These are phyloP conservation scores for Saimiri boliviensis DNA, from an alignment of 2,113 vertebrate genomes.

Conservation along the genomic window DNA sequence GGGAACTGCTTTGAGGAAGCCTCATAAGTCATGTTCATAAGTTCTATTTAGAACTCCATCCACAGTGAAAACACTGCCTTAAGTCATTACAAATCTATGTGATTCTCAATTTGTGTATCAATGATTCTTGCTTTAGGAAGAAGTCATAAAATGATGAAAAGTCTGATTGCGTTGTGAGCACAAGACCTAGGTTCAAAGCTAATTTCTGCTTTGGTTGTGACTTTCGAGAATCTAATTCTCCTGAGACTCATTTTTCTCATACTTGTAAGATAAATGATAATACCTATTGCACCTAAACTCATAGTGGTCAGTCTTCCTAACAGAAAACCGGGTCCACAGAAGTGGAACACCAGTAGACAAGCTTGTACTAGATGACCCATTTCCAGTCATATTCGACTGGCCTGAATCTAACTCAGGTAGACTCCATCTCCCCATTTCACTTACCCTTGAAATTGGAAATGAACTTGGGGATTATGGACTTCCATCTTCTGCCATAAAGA, in stretches of 20 bases:
- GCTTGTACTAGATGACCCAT: neutral
- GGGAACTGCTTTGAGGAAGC: neutral
- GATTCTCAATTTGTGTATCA: neutral
- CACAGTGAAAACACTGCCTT: neutral
- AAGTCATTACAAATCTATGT: neutral
- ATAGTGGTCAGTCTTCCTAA: neutral
- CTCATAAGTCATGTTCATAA: neutral
- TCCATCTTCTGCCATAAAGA: neutral
- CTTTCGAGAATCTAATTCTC: neutral
- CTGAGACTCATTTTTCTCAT: conserved; percentile 12
- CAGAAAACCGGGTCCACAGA: neutral
- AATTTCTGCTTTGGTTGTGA: neutral
- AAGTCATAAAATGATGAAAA: neutral
- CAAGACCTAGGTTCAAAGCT: neutral
- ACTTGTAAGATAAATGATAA: neutral
- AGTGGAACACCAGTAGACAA: neutral
- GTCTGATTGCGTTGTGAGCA: neutral
- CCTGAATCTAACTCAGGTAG: neutral
- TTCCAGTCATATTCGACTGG: neutral
- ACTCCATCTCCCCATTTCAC: neutral
- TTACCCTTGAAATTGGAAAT: neutral
- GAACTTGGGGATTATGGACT: neutral
- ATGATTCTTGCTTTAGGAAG: neutral
- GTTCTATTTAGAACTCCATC: neutral
- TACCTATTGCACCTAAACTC: neutral